phyloP scores from a whole-genome alignment of 1,140 invertebrate genomes.

The Drosophila repleta region DNA sequence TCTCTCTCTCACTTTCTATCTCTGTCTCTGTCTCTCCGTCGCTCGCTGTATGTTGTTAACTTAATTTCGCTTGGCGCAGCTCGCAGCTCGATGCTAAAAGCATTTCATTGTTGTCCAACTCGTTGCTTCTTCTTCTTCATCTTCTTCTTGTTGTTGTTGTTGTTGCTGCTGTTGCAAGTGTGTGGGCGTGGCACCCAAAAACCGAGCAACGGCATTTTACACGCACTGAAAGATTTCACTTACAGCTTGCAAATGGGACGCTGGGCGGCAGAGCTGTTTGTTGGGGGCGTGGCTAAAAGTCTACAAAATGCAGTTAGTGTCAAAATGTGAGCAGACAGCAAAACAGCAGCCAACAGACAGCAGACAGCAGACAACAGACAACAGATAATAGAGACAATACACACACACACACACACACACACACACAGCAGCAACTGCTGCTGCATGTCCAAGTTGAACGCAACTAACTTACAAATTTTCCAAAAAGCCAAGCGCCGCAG shows the following conservation, averaged over 20 bases:
- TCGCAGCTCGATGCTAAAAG: slow-evolving; percentile 64
- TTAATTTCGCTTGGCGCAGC: slow-evolving; percentile 68
- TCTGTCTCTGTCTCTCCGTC: slow-evolving; percentile 24
- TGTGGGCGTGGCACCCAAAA: slow-evolving; percentile 53
- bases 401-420: slow-evolving; percentile 7
- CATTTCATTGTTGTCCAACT: slow-evolving; percentile 80
- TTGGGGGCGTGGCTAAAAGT: slow-evolving; percentile 29
- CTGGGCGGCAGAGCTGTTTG: neutral
- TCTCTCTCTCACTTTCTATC: neutral
- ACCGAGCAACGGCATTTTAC: slow-evolving; percentile 63
- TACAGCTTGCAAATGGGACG: slow-evolving; percentile 35
- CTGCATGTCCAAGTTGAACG: slow-evolving; percentile 3
- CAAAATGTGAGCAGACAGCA: slow-evolving; percentile 44
- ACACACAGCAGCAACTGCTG: neutral
- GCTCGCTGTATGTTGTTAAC: slow-evolving; percentile 68
- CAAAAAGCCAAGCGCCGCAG: neutral
- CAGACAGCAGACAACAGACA: slow-evolving; percentile 19
- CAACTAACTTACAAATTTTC: slow-evolving; percentile 29
- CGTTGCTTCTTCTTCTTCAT: slow-evolving; percentile 30
- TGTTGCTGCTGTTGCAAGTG: slow-evolving; percentile 34
- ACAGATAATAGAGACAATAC: slow-evolving; percentile 9
- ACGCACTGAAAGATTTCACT: slow-evolving; percentile 71
- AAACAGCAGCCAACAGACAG: neutral
- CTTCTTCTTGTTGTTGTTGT: slow-evolving; percentile 23
- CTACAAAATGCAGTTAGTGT: slow-evolving; percentile 54